Evolutionary conservation across 2,113 vertebrate species (phyloP).

Genomic region (Passer domesticus): DNA sequence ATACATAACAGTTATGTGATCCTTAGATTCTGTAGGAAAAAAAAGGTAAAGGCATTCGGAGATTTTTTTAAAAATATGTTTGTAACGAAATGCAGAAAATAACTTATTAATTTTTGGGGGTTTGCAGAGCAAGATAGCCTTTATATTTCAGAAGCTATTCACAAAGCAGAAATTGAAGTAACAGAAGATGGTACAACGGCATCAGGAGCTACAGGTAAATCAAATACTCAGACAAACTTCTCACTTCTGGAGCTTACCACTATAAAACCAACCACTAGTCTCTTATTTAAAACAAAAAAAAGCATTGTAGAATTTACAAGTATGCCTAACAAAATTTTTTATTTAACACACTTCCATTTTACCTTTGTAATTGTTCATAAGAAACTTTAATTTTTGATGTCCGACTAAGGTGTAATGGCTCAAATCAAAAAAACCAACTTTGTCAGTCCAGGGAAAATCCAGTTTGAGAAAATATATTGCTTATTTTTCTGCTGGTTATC

Average conservation of each 20-base stretch:
- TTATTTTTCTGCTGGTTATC: background rate
- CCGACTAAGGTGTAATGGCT: background rate
- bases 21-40: background rate
- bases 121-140: slow-evolving; percentile 78
- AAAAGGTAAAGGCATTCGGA: background rate
- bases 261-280: background rate
- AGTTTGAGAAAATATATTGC: background rate
- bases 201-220: slow-evolving; percentile 83
- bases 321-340: background rate
- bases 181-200: slow-evolving; percentile 86
- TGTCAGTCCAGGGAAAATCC: background rate
- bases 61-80: background rate
- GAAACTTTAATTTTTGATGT: background rate
- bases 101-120: background rate
- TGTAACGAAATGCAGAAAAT: background rate
- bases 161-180: slow-evolving; percentile 86
- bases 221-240: background rate
- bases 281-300: background rate
- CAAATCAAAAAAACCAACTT: background rate
- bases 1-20: background rate
- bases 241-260: background rate
- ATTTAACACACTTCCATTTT: background rate
- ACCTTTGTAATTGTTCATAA: background rate
- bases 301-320: background rate
- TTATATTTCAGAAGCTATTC: slow-evolving; percentile 86